Base-by-base conservation (phyloP, 1,140 invertebrate genomes). In the Sogatella furcifera region DNA sequence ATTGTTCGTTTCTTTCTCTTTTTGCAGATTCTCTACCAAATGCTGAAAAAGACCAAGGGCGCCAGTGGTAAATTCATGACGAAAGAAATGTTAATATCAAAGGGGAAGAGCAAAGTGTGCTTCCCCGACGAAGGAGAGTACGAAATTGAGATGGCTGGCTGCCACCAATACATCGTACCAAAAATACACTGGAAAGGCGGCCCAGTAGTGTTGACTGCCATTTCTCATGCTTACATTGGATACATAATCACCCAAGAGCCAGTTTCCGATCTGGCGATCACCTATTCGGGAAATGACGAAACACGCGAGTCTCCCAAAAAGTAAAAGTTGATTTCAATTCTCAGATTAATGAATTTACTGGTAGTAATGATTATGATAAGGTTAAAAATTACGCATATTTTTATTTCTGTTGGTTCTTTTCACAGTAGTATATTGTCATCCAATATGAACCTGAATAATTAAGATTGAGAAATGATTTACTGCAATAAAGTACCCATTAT, bases 111-210 rank as follows among this genome's bases (percentile, higher is more conserved):
- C 0, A 74, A 73, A 38, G 76, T 84, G 65, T 93, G 91, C 69
- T 73, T 93, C 0, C 76, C 82, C 5, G 73, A 76, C 61, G 70
- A 80, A 34, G 88, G 85, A n/a, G 71, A 74, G 49, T 96, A 95
- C 70, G 76, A 80, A 52, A 84, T 96, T 38, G 78, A 79, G 42
- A 83, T 92, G 10, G 81, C 81, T 62, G 85, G 92, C 43, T 96
- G 94, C 72, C 93, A 97, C 72, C 76, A 80, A 61, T 95, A 92
- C 73, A 75, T 77, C 10, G 72, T 68, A 10, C 73, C 13, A 5
- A 19, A 19, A 81, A 78, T 67, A 66, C 69, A 41, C 78, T 84
- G 62, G 93, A 92, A 15, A 77, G 76, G 60, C 91, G 64, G 66
- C 5, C 42, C 66, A 2, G 65, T 76, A 19, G 63, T 61, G 31